Evolutionary conservation across 1,140 invertebrate species (phyloP), one percentile per base, ranked within the genome.

Genomic region (Oryctes rhinoceros): DNA sequence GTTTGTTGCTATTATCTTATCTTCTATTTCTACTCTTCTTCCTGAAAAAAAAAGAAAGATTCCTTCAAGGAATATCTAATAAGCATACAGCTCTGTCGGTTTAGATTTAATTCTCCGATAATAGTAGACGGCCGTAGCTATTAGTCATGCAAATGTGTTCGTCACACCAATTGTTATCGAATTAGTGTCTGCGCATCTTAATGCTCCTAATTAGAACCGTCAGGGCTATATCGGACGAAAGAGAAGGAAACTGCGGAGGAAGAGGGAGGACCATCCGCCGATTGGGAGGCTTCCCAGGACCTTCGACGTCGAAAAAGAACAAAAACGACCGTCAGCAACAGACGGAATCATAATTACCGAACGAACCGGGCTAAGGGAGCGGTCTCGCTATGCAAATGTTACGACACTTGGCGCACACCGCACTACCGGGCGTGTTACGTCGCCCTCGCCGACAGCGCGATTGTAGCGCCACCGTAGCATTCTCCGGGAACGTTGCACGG

Each of bases 121-220:
- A 59, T 59, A 59, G 53, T 18, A 18, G 13, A 59, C 18, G 5
- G 18, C 20, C 24, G 65, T 15, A 71, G 9, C 35, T 71, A 71
- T 24, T 71, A 71, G 7, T 71, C 35, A 37, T 37, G 65, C 65
- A 71, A 71, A 71, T 71, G 24, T 9, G 65, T 35, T 37, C 65
- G 65, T 24, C 65, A 71, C 18, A 59, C 53, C 65, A 71, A 71
- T 71, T 71, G 65, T 30, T 71, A 71, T 71, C 65, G 24, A 71
- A 71, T 71, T 71, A 71, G 65, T 37, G 9, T 11, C 65, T 37
- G 20, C 65, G 30, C 65, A 71, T 71, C 65, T 71, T 71, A 71
- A 71, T 71, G 65, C 13, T 71, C 24, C 65, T 71, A 71, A 71
- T 71, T 71, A 71, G 65, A 71, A 37, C 65, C 65, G 65, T 71